A percentile compares a stretch with the other conserved stretches of the same genome.
Evolutionary conservation across 2,113 vertebrate genomes (phyloP).

Genomic region (Tenrec ecaudatus): DNA sequence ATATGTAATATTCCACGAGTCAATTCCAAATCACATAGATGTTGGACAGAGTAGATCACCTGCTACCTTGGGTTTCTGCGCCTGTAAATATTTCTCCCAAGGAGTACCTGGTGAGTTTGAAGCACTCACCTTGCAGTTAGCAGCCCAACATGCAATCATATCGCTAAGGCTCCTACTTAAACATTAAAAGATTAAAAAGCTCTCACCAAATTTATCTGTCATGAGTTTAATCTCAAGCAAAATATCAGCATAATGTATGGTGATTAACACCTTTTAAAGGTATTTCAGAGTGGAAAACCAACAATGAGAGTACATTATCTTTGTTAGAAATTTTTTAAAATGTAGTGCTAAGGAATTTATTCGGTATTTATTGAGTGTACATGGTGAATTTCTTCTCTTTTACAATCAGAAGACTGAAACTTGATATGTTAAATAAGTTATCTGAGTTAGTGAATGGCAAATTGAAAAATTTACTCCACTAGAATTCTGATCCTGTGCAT

Average conservation of each 20-base stretch:
- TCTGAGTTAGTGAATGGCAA: background rate
- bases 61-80: too few species aligned
- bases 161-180: too few species aligned
- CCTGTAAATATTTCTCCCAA: too few species aligned
- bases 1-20: background rate
- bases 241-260: background rate
- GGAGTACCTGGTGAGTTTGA: too few species aligned
- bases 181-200: background rate
- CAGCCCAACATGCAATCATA: too few species aligned
- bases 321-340: background rate
- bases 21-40: too few species aligned
- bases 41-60: too few species aligned
- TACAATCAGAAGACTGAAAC: background rate
- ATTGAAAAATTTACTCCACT: background rate
- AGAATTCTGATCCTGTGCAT: background rate
- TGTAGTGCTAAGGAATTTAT: background rate
- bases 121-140: too few species aligned
- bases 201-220: background rate
- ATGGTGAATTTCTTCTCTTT: background rate
- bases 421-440: background rate
- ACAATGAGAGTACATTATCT: background rate
- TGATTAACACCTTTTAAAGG: background rate
- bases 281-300: background rate
- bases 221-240: background rate
- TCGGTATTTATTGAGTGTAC: background rate